These are phyloP conservation scores for Esox lucius DNA, from an alignment of 2,797 vertebrate species.

Conservation along the genomic window DNA sequence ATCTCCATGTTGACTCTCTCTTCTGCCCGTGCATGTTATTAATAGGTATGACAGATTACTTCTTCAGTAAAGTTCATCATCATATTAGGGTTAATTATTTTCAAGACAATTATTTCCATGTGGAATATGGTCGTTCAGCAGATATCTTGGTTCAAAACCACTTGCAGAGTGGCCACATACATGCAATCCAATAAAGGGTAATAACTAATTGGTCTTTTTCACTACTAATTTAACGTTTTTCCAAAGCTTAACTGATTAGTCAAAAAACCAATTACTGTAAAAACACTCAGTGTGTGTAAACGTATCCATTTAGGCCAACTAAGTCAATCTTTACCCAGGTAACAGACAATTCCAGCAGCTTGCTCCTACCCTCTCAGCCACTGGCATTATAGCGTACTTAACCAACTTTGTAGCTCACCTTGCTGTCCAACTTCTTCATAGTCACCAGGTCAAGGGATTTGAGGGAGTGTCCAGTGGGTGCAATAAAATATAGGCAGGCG, in stretches of 20 bases:
- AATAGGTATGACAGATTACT: not conserved
- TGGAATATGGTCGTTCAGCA: not conserved
- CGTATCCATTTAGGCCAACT: not conserved
- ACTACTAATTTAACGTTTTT: too few species aligned
- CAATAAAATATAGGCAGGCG: slow-evolving; percentile 94
- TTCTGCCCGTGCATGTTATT: not conserved
- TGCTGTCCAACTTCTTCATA: slow-evolving; percentile 99
- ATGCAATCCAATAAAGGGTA: too few species aligned
- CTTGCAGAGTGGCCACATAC: not conserved
- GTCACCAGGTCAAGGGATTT: slow-evolving; percentile 97
- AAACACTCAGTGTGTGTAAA: too few species aligned
- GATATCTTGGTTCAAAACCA: not conserved
- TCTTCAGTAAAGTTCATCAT: not conserved
- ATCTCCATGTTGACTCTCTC: not conserved
- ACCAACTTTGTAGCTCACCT: slow-evolving; percentile 73
- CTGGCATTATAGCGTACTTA: slow-evolving; percentile 3
- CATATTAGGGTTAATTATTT: not conserved
- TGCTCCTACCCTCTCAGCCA: not conserved
- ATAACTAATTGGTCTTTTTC: too few species aligned
- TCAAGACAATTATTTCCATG: not conserved
- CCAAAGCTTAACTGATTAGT: too few species aligned
- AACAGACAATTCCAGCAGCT: too few species aligned
- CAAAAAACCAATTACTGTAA: too few species aligned
- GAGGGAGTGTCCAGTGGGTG: slow-evolving; percentile 94
- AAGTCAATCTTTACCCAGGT: not conserved